Base-by-base conservation (phyloP, 2,888 invertebrate species). In the Copidosoma aretas region DNA sequence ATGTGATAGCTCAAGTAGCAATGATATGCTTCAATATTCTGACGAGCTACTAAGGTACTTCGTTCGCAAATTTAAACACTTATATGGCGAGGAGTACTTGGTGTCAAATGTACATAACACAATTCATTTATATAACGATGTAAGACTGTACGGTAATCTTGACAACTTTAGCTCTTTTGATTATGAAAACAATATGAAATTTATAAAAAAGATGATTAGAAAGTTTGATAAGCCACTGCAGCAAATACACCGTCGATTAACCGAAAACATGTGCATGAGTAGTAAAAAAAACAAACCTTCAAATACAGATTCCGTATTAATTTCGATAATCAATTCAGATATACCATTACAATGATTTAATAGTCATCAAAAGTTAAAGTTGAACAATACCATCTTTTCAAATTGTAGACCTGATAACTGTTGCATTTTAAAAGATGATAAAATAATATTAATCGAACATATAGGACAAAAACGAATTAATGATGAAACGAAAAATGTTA, bases 81-180 rank as follows among this genome's bases (percentile, higher is more conserved):
- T 69, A 24, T 69, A 69, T 53, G 53, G 65, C 19, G 21, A 51
- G 10, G 32, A 57, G 19, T 53, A 51, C 39, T 54, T 60, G 51
- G 52, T 39, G 21, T 69, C 51, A 21, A 69, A 69, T 53, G 52
- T 66, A n/a, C 69, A 69, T 52, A 56, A 64, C 25, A 57, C 66
- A 53, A 49, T 70, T 21, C 70, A 70, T 39, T 58, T 70, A n/a
- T 52, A 61, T 24, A 17, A 25, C 17, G 19, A 49, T 58, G 62
- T 70, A 32, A 51, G 59, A 59, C 19, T 49, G 15, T 66, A 59
- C n/a, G 62, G 66, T 15, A 57, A 61, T 15, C n/a, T 62, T 8
- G 66, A 62, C 61, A 62, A 58, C 19, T 61, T 39, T 22, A 52
- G 58, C 19, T 39, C 65, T 24, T 65, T 69, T 66, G 32, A 51